A percentile compares a stretch with the other conserved stretches of the same genome.
phyloP scores from a whole-genome alignment of 1,140 invertebrate species.

The Neotoxoptera formosana region DNA sequence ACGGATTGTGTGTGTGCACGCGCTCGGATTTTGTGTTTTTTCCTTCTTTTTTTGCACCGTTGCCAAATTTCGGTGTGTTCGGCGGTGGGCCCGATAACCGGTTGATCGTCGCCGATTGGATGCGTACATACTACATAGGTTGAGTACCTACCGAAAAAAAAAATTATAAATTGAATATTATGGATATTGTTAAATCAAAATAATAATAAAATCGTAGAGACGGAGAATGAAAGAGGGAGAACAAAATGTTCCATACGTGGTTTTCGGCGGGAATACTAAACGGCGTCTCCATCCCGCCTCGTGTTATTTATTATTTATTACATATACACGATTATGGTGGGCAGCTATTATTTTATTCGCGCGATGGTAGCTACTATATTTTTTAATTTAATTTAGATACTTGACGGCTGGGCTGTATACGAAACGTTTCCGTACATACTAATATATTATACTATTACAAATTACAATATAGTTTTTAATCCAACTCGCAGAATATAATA shows the following conservation, averaged over 20 bases:
- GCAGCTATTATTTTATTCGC: background rate
- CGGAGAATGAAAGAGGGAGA: background rate
- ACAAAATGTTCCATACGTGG: background rate
- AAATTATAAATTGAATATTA: constrained; percentile 1
- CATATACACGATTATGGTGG: background rate
- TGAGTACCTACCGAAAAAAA: background rate
- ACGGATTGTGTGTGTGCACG: background rate
- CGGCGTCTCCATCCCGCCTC: background rate
- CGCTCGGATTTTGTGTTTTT: background rate
- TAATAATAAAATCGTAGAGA: background rate
- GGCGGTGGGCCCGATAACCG: background rate
- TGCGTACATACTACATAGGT: background rate
- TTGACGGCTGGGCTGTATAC: background rate
- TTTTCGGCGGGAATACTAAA: constrained; percentile 6
- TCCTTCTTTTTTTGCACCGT: constrained; percentile 29
- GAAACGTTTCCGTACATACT: constrained; percentile 15
- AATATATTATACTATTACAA: background rate
- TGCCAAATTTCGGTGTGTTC: constrained; percentile 21
- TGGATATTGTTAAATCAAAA: background rate
- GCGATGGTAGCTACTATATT: background rate
- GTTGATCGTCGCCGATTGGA: constrained; percentile 18
- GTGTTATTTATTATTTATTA: background rate
- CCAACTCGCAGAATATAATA: background rate
- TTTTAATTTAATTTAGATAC: constrained; percentile 20
- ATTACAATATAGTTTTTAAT: background rate